Base-by-base conservation (phyloP, 2,797 vertebrate genomes). In the Atherinosoma microstoma region DNA sequence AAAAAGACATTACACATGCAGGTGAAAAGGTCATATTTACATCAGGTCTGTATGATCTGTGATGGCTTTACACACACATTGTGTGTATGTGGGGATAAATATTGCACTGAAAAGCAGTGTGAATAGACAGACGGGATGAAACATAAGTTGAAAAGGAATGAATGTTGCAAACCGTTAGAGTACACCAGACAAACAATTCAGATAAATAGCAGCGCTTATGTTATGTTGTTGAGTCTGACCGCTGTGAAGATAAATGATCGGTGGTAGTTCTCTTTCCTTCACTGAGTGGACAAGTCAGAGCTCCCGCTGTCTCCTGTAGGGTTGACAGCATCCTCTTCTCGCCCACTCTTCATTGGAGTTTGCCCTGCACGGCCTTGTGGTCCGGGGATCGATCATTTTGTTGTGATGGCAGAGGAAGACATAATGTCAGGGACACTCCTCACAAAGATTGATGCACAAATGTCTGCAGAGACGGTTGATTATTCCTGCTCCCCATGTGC, bases 401-500 rank as follows among this genome's bases (percentile, higher is more conserved):
- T 35, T 67, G 29, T 54, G 58, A 51, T 24, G 4, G 16, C 22
- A 20, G 49, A 30, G 22, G 35, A 29, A 35, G 16, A 12, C n/a
- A 30, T 62, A 62, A 35, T 62, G 16, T 40, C 56, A 56, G 11
- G 5, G 24, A 27, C 51, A 11, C 15, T 54, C 64, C 64, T 61
- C 58, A 27, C 27, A 45, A 32, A 38, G 30, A 62, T 47, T 12
- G 58, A 58, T 47, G 22, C 22, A 47, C 40, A 62, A 49, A 20
- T 51, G 35, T 45, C 67, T 61, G 53, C 24, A 12, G 34, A 11
- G 54, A 42, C n/a, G 30, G 38, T 58, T 64, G 29, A 67, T 67
- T 76, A 64, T 70, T 70, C 49, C 66, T 75, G 70, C 69, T 42
- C 35, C 60, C 30, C 29, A 57, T 75, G 75, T 76, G 68, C 70